These are phyloP conservation scores for Esox masquinongy DNA, from an alignment of 2,797 vertebrate genomes.

Conservation along the genomic window DNA sequence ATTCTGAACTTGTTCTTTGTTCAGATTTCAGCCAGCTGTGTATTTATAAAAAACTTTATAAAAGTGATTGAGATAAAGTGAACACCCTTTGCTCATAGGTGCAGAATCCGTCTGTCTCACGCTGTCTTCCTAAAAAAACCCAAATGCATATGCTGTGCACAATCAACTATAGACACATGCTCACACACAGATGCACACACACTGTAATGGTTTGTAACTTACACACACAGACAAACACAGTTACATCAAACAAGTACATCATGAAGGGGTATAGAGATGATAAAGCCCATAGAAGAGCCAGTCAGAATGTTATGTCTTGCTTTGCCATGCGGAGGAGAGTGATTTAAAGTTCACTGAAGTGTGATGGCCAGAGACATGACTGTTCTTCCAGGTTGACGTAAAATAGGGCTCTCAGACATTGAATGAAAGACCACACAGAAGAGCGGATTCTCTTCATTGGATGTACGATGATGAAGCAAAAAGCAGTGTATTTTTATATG, in stretches of 20 bases:
- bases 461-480: slow-evolving; percentile 70
- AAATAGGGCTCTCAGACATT: slow-evolving; percentile 38
- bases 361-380: slow-evolving; percentile 89
- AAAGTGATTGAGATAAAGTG: neutral
- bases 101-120: neutral
- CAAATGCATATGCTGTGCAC: neutral
- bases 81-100: neutral
- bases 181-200: slow-evolving; percentile 6
- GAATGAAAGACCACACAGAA: slow-evolving; percentile 87
- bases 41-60: slow-evolving; percentile 14
- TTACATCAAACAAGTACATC: slow-evolving; percentile 22
- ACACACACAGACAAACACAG: slow-evolving; percentile 5
- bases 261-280: slow-evolving; percentile 22
- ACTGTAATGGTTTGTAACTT: slow-evolving; percentile 10
- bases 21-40: neutral
- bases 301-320: slow-evolving; percentile 61
- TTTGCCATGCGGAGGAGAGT: slow-evolving; percentile 60
- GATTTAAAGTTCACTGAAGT: slow-evolving; percentile 71
- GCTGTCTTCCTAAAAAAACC: slow-evolving; percentile 18
- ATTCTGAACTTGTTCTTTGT: neutral
- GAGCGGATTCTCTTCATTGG: slow-evolving; percentile 62
- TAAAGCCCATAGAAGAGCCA: slow-evolving; percentile 31
- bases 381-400: slow-evolving; percentile 70
- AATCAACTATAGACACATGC: neutral
- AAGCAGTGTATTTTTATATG: slow-evolving; percentile 71